phyloP scores from a whole-genome alignment of 2,888 invertebrate genomes.

The Cheilosia urbana region DNA sequence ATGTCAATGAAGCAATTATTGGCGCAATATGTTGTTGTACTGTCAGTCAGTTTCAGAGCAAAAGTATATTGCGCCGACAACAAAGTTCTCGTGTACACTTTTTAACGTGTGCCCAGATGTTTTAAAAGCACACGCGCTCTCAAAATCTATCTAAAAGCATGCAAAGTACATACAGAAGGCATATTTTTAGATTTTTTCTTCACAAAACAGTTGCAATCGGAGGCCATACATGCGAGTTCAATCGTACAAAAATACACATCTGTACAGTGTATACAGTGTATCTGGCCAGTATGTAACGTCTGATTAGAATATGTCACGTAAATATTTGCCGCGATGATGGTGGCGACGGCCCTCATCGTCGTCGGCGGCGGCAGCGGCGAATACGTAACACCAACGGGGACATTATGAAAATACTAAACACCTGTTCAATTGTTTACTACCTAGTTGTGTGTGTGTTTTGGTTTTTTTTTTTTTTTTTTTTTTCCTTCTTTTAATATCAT shows the following conservation, averaged over 20 bases:
- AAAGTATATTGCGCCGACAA: background rate
- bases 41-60: slow-evolving; percentile 45
- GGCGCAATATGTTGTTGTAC: slow-evolving; percentile 46
- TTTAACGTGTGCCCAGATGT: slow-evolving; percentile 66
- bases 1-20: slow-evolving; percentile 63
- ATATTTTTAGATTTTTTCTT: slow-evolving; percentile 33
- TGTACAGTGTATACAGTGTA: slow-evolving; percentile 30
- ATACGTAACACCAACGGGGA: slow-evolving; percentile 60
- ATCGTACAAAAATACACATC: slow-evolving; percentile 10
- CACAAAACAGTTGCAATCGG: slow-evolving; percentile 41
- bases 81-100: background rate
- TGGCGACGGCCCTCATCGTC: slow-evolving; percentile 11
- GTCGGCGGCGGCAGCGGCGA: slow-evolving; percentile 2
- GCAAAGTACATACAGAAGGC: slow-evolving; percentile 40
- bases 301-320: slow-evolving; percentile 69
- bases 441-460: slow-evolving; percentile 3
- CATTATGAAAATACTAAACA: slow-evolving; percentile 70
- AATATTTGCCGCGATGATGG: slow-evolving; percentile 54
- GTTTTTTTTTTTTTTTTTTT: background rate
- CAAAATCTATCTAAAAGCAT: slow-evolving; percentile 28
- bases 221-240: slow-evolving; percentile 64
- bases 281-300: slow-evolving; percentile 51
- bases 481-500: slow-evolving; percentile 30
- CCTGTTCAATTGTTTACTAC: slow-evolving; percentile 74
- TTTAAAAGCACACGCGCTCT: slow-evolving; percentile 57